Conservation (phyloP, 2,797 vertebrate genomes). For the Syndactyla subalaris region DNA sequence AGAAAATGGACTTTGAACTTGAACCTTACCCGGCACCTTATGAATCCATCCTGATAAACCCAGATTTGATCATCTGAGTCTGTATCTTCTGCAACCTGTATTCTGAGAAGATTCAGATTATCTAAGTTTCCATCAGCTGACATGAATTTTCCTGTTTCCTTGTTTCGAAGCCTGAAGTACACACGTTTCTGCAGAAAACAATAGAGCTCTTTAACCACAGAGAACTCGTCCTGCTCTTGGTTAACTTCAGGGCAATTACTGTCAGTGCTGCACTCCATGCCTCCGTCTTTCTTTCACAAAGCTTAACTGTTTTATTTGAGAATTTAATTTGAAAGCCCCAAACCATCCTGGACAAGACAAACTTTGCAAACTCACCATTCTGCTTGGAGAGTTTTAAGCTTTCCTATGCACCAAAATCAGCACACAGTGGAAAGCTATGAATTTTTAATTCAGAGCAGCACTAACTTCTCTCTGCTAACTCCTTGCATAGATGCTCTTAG, state of each 20-base stretch:
- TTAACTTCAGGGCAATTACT: not conserved
- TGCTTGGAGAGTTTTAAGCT: not conserved
- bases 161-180: conserved; percentile 88
- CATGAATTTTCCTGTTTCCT: conserved; percentile 84
- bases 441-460: not conserved
- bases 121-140: conserved; percentile 88
- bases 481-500: not conserved
- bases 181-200: conserved; percentile 82
- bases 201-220: not conserved
- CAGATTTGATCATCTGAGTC: conserved; percentile 90
- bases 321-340: not conserved
- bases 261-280: not conserved
- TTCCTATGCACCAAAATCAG: not conserved
- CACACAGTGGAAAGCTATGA: not conserved
- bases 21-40: conserved; percentile 87
- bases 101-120: conserved; percentile 90
- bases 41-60: conserved; percentile 88
- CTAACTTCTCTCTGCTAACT: not conserved
- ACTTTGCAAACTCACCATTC: not conserved
- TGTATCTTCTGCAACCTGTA: conserved; percentile 87
- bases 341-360: not conserved
- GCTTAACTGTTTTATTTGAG: not conserved
- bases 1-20: not conserved
- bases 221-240: not conserved
- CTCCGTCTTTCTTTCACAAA: not conserved